Conservation (phyloP, 2,888 invertebrate genomes). For the Podotricha telesiphe region DNA sequence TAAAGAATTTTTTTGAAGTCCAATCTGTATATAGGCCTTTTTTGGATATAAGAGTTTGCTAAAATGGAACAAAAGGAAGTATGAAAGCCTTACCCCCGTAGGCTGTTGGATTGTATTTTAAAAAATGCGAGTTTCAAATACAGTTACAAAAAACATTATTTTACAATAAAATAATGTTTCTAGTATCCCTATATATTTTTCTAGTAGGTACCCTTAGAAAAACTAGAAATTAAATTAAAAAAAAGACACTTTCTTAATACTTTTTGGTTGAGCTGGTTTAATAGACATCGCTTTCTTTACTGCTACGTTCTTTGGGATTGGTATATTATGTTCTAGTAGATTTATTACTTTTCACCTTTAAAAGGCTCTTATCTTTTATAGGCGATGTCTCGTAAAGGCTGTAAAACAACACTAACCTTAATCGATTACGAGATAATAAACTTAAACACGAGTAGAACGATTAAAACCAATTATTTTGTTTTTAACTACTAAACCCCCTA, state of each 20-base stretch:
- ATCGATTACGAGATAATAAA: conserved; percentile 12
- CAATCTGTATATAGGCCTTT: not conserved
- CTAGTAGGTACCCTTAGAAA: too few species aligned
- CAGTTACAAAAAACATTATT: too few species aligned
- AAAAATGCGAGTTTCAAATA: too few species aligned
- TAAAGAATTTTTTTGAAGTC: not conserved
- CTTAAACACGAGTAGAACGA: not conserved
- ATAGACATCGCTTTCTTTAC: conserved; percentile 32
- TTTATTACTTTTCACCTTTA: conserved; percentile 40
- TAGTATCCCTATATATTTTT: too few species aligned
- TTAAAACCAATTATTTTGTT: conserved; percentile 5
- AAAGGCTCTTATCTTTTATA: conserved; percentile 33
- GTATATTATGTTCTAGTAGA: conserved; percentile 38
- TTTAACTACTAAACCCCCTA: not conserved
- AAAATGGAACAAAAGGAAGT: not conserved
- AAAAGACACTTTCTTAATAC: too few species aligned
- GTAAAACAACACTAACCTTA: conserved; percentile 7
- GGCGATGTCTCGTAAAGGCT: conserved; percentile 30
- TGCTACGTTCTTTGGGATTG: conserved; percentile 31
- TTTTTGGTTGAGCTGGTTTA: conserved; percentile 26
- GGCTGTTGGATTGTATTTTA: not conserved
- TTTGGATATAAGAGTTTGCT: not conserved
- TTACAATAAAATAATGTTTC: too few species aligned
- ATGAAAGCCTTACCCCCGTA: too few species aligned
- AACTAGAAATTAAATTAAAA: too few species aligned